Evolutionary conservation across 2,888 invertebrate genomes (phyloP).

Genomic region (Pelosia muscerda): DNA sequence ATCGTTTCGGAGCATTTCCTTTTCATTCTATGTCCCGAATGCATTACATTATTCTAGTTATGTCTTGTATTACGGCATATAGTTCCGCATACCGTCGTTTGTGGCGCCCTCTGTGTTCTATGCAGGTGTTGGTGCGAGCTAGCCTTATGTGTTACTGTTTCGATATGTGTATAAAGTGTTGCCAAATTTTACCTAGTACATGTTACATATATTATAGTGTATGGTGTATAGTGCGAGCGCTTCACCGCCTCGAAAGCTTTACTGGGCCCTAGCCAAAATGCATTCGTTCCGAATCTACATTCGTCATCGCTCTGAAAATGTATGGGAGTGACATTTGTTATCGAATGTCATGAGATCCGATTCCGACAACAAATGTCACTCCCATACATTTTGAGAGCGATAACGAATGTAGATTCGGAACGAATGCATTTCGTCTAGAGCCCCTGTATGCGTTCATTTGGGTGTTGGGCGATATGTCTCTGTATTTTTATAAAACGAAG

Average conservation of each 20-base stretch:
- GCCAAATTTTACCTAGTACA: conserved; percentile 74
- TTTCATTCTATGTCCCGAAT: too few relatives aligned
- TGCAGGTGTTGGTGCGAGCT: conserved; percentile 6
- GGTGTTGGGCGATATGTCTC: conserved; percentile 17
- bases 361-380: too few relatives aligned
- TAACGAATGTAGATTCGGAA: too few relatives aligned
- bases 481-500: conserved; percentile 23
- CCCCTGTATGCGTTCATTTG: conserved; percentile 21
- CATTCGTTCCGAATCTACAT: too few relatives aligned
- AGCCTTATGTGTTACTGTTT: conserved; percentile 8
- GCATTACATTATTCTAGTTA: too few relatives aligned
- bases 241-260: conserved; percentile 20
- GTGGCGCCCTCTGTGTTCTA: not conserved
- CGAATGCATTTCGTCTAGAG: too few relatives aligned
- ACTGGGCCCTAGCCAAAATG: too few relatives aligned
- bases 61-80: not conserved
- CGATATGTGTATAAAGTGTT: conserved; percentile 50
- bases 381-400: too few relatives aligned
- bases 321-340: too few relatives aligned
- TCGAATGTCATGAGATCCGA: too few relatives aligned
- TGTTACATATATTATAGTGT: conserved; percentile 15
- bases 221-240: conserved; percentile 13
- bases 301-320: too few relatives aligned
- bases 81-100: not conserved
- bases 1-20: too few relatives aligned